A percentile compares a stretch with the other conserved stretches of the same genome.
Evolutionary conservation across 2,113 vertebrate species (phyloP).

Genomic region (Cryptotis parvus): DNA sequence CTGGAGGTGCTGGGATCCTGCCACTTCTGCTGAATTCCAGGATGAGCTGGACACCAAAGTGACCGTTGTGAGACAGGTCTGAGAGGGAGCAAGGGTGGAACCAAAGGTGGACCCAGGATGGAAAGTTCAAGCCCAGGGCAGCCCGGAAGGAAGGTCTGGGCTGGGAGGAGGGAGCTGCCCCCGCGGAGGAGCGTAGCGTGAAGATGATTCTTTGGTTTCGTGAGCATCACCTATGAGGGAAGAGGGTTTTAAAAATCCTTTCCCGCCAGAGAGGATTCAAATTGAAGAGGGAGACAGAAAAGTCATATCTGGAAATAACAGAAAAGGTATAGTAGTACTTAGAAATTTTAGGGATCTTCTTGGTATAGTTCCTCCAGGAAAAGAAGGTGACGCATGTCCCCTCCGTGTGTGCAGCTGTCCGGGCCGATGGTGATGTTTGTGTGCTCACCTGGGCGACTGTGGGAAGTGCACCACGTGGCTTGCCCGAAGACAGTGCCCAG

Average conservation of each 20-base stretch:
- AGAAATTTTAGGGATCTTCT: constrained; percentile 30
- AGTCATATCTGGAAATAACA: neutral
- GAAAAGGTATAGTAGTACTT: constrained; percentile 16
- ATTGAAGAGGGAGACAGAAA: constrained; percentile 12
- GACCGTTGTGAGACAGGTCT: neutral
- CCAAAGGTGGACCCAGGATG: neutral
- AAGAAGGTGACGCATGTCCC: neutral
- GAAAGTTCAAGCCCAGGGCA: neutral
- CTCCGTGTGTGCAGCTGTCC: neutral
- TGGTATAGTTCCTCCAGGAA: constrained; percentile 1
- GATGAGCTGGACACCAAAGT: neutral
- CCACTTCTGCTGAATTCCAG: neutral
- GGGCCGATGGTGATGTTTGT: neutral
- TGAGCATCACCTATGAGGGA: neutral
- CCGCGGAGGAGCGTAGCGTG: neutral
- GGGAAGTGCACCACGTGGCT: neutral
- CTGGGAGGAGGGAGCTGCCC: neutral
- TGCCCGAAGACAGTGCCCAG: neutral
- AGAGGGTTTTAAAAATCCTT: neutral
- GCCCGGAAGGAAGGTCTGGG: neutral
- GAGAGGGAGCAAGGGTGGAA: neutral
- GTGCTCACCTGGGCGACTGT: neutral
- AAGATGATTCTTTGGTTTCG: neutral
- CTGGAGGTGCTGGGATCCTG: neutral
- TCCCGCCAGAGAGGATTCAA: neutral